phyloP scores from a whole-genome alignment of 1,140 invertebrate genomes.

The Leptinotarsa lineolata region DNA sequence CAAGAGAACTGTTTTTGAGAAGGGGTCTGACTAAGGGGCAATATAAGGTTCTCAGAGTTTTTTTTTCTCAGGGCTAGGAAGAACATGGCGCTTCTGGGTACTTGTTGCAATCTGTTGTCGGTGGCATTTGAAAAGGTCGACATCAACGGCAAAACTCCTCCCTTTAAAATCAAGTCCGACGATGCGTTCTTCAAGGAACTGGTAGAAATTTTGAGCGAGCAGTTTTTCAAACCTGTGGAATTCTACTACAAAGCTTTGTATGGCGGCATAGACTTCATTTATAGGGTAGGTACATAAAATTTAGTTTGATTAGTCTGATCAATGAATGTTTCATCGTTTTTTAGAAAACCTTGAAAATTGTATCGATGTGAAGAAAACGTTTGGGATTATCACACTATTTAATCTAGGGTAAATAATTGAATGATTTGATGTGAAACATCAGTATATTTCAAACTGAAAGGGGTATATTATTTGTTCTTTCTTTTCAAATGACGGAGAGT shows the following conservation, averaged over 20 bases:
- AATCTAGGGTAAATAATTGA: too few relatives aligned
- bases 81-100: conserved; percentile 42
- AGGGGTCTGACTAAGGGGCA: too few relatives aligned
- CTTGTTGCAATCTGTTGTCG: conserved; percentile 42
- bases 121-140: conserved; percentile 43
- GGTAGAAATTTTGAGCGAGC: conserved; percentile 37
- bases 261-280: conserved; percentile 43
- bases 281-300: conserved; percentile 38
- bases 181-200: conserved; percentile 44
- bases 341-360: not conserved
- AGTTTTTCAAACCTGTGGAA: conserved; percentile 37
- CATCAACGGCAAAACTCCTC: conserved; percentile 39
- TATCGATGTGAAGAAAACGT: too few relatives aligned
- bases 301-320: not conserved
- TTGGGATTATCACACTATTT: too few relatives aligned
- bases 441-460: too few relatives aligned
- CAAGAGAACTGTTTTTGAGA: too few relatives aligned
- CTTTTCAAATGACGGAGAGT: too few relatives aligned
- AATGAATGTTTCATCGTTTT: not conserved
- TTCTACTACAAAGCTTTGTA: conserved; percentile 43
- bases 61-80: conserved; percentile 28
- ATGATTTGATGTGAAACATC: too few relatives aligned
- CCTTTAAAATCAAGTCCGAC: conserved; percentile 43
- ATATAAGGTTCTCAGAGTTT: too few relatives aligned
- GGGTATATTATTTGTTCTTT: too few relatives aligned